Evolutionary conservation across 2,797 vertebrate species (phyloP), one percentile per base, ranked within the genome.

Genomic region (Psittacula derbiana): DNA sequence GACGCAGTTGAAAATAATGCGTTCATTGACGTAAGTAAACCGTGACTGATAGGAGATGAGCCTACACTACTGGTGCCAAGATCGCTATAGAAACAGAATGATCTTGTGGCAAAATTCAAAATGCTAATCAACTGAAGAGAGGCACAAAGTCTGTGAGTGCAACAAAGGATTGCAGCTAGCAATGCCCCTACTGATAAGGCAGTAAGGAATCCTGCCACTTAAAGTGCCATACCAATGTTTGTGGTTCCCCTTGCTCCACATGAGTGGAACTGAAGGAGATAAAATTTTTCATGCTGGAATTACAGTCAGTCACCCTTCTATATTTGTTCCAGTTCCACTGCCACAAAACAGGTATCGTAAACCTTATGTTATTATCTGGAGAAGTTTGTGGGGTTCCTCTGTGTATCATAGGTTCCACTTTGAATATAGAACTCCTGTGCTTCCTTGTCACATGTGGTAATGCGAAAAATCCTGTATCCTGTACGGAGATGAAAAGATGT

Each of bases 31-130:
- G 24, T 92, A 79, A 95, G 89, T 41, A 94, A 95, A 72, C 53
- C 75, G 44, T 86, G 91, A 94, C 71, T 80, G 93, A 87, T 69
- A 95, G 81, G 81, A 96, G 91, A 89, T 28, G 81, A 95, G 74
- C 72, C 80, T 91, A 52, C 65, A 69, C 40, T 28, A 20, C 46
- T 69, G 52, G 53, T 90, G 57, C 88, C 93, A 88, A 49, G 57
- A 92, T 96, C 86, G 50, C 94, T 96, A 92, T 95, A 95, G 90
- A 95, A 96, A 96, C 91, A 74, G 80, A 80, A 95, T 65, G 67
- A 92, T 88, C 71, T 95, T 67, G 64, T 80, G 71, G 67, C 86
- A 92, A 96, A 95, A 93, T 92, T 92, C 80, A 88, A 96, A 93
- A 93, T 88, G 74, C 52, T 88, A 71, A 90, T 87, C 55, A 80